Evolutionary conservation across 1,140 invertebrate genomes (phyloP).

Genomic region (Megalonaias nervosa): DNA sequence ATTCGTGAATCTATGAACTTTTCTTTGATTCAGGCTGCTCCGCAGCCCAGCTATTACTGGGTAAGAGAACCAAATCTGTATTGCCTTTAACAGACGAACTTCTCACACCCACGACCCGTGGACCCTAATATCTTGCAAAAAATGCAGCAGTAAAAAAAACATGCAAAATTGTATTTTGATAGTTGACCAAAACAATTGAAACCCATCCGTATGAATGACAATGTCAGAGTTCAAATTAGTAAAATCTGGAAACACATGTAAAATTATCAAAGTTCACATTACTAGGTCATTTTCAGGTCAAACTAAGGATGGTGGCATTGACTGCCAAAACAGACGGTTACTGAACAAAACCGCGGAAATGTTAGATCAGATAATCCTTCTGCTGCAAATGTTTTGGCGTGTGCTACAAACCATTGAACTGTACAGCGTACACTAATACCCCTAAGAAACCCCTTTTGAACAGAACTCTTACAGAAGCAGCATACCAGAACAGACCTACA

Average conservation of each 20-base stretch:
- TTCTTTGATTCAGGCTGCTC: neutral
- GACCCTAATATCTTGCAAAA: no score
- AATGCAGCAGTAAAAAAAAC: no score
- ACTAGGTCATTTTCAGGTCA: conserved; percentile 7
- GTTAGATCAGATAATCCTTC: no score
- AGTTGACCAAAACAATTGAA: neutral
- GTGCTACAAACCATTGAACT: no score
- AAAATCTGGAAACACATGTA: conserved; percentile 7
- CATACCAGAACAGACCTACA: no score
- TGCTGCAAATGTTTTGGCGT: no score
- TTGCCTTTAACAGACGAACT: neutral
- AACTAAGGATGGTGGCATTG: neutral
- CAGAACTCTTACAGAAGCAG: no score
- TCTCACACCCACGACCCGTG: neutral
- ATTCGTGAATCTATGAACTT: neutral
- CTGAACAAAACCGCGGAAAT: no score
- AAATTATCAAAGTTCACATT: neutral
- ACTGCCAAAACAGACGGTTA: no score
- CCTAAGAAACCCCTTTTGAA: no score
- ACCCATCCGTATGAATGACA: conserved; percentile 4
- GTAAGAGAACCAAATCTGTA: neutral
- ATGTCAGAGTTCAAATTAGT: conserved; percentile 3
- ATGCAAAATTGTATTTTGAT: neutral
- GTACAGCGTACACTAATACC: no score
- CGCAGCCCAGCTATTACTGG: neutral